Evolutionary conservation across 2,113 vertebrate species (phyloP), one percentile per base, ranked within the genome.

Genomic region (Cinclus mexicanus): DNA sequence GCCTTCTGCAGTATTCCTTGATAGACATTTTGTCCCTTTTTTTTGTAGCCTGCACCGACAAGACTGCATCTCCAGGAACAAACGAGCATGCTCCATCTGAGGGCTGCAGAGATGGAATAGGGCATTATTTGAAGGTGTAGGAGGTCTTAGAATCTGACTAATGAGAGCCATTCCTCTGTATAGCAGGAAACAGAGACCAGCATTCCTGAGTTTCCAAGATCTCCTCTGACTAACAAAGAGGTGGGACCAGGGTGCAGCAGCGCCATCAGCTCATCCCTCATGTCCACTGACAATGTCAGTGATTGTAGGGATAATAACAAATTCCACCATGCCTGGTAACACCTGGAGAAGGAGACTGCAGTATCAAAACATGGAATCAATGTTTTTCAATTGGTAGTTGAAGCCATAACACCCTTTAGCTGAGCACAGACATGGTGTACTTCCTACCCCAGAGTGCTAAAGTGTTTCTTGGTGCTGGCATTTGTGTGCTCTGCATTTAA

Each of bases 191-290:
- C 8, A 10, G 42, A 87, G 20, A 69, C 22, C 14, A 57, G 15
- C 7, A 16, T 65, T 89, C 24, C 23, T 13, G 31, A 65, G 25
- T 6, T 23, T 78, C 22, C 28, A 49, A 25, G 42, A 53, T 35
- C 53, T 57, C 35, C 19, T 85, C 52, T 83, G 39, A 18, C 20
- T 65, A 39, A 52, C 2, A 46, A 65, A 57, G 14, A 81, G 31
- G 12, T 53, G 37, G 18, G 47, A 91, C 12, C 13, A 29, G 1
- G 2, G 39, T 0, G 0, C 4, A 35, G n/a, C 26, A 31, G 21
- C 29, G 44, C 6, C 50, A 69, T 10, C 29, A 49, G 14, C 44
- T 72, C 55, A 37, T 10, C 7, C n/a, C 37, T 74, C 24, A 57
- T 35, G 72, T 26, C 31, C 28, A 44, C 7, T 67, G 74, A 53